These are phyloP conservation scores for Neoseiulus cucumeris DNA, from an alignment of 1,140 invertebrate species.

Conservation along the genomic window DNA sequence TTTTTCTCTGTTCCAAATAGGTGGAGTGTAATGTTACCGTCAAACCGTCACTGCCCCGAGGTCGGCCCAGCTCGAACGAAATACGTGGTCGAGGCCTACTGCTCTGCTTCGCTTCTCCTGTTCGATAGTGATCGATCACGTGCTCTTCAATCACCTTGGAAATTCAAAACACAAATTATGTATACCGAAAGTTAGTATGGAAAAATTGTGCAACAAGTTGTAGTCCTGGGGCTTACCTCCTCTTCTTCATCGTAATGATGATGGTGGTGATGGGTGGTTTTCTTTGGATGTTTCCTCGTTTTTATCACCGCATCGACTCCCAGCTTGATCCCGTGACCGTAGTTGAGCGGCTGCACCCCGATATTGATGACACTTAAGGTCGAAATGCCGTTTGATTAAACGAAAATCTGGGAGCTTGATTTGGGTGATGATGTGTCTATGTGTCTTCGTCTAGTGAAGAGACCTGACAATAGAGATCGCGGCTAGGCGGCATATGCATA, in stretches of 20 bases:
- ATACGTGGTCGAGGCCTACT: conserved; percentile 1
- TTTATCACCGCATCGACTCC: background rate
- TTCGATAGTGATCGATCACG: background rate
- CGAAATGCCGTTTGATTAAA: no score
- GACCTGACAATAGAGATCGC: no score
- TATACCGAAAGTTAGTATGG: no score
- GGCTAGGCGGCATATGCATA: no score
- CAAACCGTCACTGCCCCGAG: background rate
- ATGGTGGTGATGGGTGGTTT: conserved; percentile 6
- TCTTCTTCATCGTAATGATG: conserved; percentile 8
- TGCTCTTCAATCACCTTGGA: conserved; percentile 7
- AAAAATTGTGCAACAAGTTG: no score
- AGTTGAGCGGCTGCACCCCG: background rate
- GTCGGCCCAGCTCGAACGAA: background rate
- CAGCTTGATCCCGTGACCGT: background rate
- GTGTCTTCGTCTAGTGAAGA: no score
- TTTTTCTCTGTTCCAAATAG: background rate
- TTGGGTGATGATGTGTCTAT: no score
- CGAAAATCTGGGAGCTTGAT: no score
- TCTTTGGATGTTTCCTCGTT: background rate
- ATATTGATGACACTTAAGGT: background rate
- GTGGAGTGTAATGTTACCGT: background rate
- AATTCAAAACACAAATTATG: no score
- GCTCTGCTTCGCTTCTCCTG: background rate
- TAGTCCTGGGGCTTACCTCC: no score